Conservation (phyloP, 2,797 vertebrate species). For the Falco cherrug region DNA sequence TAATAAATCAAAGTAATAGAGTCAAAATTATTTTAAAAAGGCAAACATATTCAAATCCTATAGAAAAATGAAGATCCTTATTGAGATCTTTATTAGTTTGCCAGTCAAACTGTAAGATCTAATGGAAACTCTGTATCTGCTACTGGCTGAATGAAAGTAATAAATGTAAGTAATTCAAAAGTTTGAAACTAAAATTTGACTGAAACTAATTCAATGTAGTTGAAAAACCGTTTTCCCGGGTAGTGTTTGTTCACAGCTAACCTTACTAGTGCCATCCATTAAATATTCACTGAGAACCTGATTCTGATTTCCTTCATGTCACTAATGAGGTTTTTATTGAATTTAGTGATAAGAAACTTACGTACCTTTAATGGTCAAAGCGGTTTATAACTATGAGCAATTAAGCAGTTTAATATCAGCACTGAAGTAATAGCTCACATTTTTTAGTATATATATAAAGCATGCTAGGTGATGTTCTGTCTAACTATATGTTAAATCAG, state of each 20-base stretch:
- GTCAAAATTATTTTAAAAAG: neutral
- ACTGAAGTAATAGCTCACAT: neutral
- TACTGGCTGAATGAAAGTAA: neutral
- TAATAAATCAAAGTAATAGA: neutral
- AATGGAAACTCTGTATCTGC: neutral
- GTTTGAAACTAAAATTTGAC: neutral
- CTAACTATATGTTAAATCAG: neutral
- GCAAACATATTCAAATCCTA: neutral
- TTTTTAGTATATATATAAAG: neutral
- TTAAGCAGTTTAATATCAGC: neutral
- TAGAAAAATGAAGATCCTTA: neutral
- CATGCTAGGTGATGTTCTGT: accelerated
- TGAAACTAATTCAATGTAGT: neutral
- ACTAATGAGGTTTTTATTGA: neutral
- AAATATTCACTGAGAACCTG: neutral
- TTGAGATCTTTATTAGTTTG: neutral
- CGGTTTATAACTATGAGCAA: neutral
- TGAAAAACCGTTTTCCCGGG: neutral
- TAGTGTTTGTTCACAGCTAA: neutral
- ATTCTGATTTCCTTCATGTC: neutral
- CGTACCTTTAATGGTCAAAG: neutral
- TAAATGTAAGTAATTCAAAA: neutral
- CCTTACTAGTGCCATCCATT: neutral
- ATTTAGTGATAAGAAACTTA: neutral
- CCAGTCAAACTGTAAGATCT: neutral